Base-by-base conservation (phyloP, 2,113 vertebrate species). In the Laticauda colubrina region DNA sequence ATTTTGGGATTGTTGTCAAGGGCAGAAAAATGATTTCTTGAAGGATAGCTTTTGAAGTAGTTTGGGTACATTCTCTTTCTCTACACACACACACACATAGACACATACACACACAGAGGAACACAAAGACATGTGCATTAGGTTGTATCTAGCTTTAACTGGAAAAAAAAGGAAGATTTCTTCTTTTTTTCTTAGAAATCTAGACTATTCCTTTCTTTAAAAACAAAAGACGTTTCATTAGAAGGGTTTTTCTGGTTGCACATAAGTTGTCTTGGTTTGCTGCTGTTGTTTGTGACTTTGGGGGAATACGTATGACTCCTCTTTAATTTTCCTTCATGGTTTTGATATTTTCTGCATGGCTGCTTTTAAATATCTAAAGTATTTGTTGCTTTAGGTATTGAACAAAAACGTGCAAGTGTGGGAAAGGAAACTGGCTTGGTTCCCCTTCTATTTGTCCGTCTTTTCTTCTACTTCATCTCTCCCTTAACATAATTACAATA, bases 21-120 rank as follows among this genome's bases (percentile, higher is more conserved):
- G 11, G 9, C 94, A 92, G 29, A 93, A 96, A 90, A 95, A 92
- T 10, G 0, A 12, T 88, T 95, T 96, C 96, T 94, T 81, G 69
- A 81, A 81, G 43, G 56, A 94, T 91, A 64, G 57, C 89, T 92
- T 23, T 96, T 92, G 93, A 94, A 95, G 89, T 95, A 85, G 93
- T 94, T 92, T 93, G 88, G 61, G 23, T 75, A 34, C 15, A 5
- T 5, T 34, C 12, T 34, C 29, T 75, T 7, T 34, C 64, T 75
- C n/a, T 34, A 6, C n/a, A 18, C 0, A 75, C n/a, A 18, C 2
- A 7, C n/a, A n/a, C 0, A 14, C 9, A 64, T 2, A 10, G 23
- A 57, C 20, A 9, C 1, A 0, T 0, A 59, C 23, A 59, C 57
- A 26, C 9, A 26, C 23, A 61, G 9, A 61, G 48, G 8, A 51